These are phyloP conservation scores for Megalurothrips usitatus DNA, from an alignment of 2,888 invertebrate genomes.

Conservation along the genomic window DNA sequence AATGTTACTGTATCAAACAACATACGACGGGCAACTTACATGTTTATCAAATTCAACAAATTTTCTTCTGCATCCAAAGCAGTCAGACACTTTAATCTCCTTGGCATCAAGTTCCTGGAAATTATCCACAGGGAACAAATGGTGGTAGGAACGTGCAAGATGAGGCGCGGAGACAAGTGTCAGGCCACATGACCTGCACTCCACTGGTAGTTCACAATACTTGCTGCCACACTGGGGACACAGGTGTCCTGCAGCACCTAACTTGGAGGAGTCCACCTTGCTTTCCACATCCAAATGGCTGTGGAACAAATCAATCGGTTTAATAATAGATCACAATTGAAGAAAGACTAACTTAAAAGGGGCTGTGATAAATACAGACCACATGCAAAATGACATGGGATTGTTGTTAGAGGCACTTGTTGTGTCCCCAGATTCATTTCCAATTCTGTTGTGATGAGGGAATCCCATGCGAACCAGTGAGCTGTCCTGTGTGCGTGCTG, in stretches of 20 bases:
- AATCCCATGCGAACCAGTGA: constrained; percentile 94
- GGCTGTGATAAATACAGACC: constrained; percentile 53
- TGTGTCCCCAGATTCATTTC: constrained; percentile 50
- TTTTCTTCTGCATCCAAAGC: constrained; percentile 71
- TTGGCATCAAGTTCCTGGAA: constrained; percentile 69
- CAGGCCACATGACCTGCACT: constrained; percentile 92
- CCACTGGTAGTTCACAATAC: constrained; percentile 96
- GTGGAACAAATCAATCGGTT: constrained; percentile 40
- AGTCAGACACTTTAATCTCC: constrained; percentile 43
- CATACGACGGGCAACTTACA: constrained; percentile 47
- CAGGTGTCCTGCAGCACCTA: constrained; percentile 73
- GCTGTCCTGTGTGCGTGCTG: constrained; percentile 67
- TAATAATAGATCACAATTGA: constrained; percentile 21
- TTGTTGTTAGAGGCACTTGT: constrained; percentile 67
- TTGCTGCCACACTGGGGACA: constrained; percentile 96
- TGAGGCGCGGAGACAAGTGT: constrained; percentile 97
- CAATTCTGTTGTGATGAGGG: constrained; percentile 61
- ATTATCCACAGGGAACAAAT: constrained; percentile 86
- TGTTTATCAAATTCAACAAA: constrained; percentile 67
- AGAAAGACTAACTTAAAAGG: not conserved
- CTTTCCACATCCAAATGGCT: constrained; percentile 73
- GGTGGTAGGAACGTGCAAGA: constrained; percentile 94
- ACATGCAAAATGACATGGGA: constrained; percentile 67
- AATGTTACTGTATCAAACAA: constrained; percentile 6
- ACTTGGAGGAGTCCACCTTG: constrained; percentile 60